Evolutionary conservation across 2,888 invertebrate genomes (phyloP).

Genomic region (Globia sparganii): DNA sequence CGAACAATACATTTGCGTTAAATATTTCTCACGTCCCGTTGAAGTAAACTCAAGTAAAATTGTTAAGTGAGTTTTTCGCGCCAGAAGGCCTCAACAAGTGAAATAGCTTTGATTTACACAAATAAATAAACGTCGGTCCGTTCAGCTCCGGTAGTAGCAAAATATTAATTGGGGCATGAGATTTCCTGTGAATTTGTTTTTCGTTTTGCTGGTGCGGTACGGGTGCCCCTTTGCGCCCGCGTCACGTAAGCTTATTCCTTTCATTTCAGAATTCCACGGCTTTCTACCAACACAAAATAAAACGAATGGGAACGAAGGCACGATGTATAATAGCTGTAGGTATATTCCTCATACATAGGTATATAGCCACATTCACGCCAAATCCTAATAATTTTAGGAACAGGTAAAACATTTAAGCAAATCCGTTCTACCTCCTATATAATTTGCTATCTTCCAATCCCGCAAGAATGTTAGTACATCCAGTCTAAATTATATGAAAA

Average conservation of each 20-base stretch:
- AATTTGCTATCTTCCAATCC: slow-evolving; percentile 22
- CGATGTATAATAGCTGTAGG: slow-evolving; percentile 43
- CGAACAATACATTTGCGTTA: slow-evolving; percentile 14
- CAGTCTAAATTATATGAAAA: slow-evolving; percentile 31
- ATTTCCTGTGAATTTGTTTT: slow-evolving; percentile 73
- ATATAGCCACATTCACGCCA: slow-evolving; percentile 13
- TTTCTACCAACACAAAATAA: slow-evolving; percentile 48
- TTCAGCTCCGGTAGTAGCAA: slow-evolving; percentile 52
- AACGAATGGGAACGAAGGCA: slow-evolving; percentile 46
- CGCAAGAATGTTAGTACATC: slow-evolving; percentile 25
- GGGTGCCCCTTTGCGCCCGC: slow-evolving; percentile 56
- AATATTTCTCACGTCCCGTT: slow-evolving; percentile 10
- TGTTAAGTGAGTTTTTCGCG: slow-evolving; percentile 1
- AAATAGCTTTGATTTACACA: slow-evolving; percentile 40
- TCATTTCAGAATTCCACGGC: slow-evolving; percentile 61
- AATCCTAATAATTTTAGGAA: slow-evolving; percentile 44
- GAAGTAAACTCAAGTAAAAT: slow-evolving; percentile 37
- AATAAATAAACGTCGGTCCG: slow-evolving; percentile 62
- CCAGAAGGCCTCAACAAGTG: slow-evolving; percentile 10
- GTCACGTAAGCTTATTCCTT: slow-evolving; percentile 67
- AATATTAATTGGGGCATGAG: slow-evolving; percentile 75
- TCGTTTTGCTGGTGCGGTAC: slow-evolving; percentile 52
- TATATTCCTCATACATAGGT: slow-evolving; percentile 27
- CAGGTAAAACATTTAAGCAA: slow-evolving; percentile 23
- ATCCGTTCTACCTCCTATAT: slow-evolving; percentile 10